Conservation (phyloP, 2,888 invertebrate genomes). For the Sphaerophoria taeniata region DNA sequence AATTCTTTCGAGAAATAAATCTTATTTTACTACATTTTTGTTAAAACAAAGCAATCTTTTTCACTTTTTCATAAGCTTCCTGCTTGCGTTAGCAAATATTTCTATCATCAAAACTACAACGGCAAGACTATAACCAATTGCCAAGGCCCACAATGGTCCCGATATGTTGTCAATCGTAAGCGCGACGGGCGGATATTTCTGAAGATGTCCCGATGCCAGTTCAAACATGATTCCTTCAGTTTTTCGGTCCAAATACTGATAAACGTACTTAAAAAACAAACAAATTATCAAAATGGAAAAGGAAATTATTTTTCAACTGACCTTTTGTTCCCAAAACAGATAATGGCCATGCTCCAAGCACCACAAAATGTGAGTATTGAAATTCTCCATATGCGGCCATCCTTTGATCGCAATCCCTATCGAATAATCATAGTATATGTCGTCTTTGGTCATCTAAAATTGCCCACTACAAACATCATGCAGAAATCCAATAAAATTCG, state of each 20-base stretch:
- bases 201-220: conserved; percentile 76
- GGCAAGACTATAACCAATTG: conserved; percentile 78
- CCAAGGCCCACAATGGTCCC: conserved; percentile 78
- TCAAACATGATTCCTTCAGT: conserved; percentile 77
- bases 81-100: conserved; percentile 49
- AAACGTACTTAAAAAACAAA: conserved; percentile 1
- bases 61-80: neutral
- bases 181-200: conserved; percentile 77
- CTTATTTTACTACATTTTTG: neutral
- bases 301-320: conserved; percentile 26
- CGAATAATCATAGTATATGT: conserved; percentile 81
- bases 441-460: conserved; percentile 79
- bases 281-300: neutral
- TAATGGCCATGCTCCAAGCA: conserved; percentile 80
- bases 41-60: neutral
- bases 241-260: conserved; percentile 77
- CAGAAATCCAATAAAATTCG: neutral
- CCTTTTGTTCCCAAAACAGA: conserved; percentile 79
- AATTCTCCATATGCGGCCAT: conserved; percentile 79
- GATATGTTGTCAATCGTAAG: conserved; percentile 79
- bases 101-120: conserved; percentile 76
- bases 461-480: neutral
- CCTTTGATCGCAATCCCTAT: conserved; percentile 80
- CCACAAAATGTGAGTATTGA: conserved; percentile 78
- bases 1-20: neutral